Base-by-base conservation (phyloP, 2,797 vertebrate genomes). In the Stomatorhinus walkeri region DNA sequence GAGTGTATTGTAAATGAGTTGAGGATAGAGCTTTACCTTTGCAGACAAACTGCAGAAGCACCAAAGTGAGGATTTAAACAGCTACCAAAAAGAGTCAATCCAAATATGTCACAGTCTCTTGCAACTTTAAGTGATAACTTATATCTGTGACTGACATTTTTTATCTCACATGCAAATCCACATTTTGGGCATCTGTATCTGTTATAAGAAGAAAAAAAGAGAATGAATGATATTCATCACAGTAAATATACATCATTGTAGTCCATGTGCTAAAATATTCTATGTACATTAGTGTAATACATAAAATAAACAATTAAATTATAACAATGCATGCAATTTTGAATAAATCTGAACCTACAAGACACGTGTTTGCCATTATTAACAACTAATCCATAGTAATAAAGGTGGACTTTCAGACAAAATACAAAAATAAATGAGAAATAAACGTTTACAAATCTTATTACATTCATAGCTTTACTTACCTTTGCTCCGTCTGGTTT, bases 11-110 rank as follows among this genome's bases (percentile, higher is more conserved):
- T n/a, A 6, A 28, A 72, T 16, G 28, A 72, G 43, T 19, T 48
- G 48, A 3, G 24, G 52, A 86, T 56, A 52, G 2, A 22, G 89
- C 88, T 94, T 94, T 93, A 99, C 98, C 95, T 97, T 90, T 97
- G 95, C 87, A 99, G 94, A 89, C 89, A 94, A 90, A 89, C 94
- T 56, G 98, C 98, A 1, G 94, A 92, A 89, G 96, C 91, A 79
- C 98, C 98, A 94, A 99, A 99, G 91, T 97, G 97, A 1, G 92
- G 92, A 92, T 98, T 96, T 88, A 99, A 94, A 91, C 96, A 97
- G 90, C 94, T 95, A 91, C 98, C 98, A 93, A 99, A 99, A 28
- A 99, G 95, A 0, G 97, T 98, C 64, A 98, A 92, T 81, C 93
- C 93, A 95, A 97, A 96, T 88, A 98, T 92, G 89, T 93, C 91